Evolutionary conservation across 2,888 invertebrate genomes (phyloP), one percentile per base, ranked within the genome.

Genomic region (Teleogryllus oceanicus): DNA sequence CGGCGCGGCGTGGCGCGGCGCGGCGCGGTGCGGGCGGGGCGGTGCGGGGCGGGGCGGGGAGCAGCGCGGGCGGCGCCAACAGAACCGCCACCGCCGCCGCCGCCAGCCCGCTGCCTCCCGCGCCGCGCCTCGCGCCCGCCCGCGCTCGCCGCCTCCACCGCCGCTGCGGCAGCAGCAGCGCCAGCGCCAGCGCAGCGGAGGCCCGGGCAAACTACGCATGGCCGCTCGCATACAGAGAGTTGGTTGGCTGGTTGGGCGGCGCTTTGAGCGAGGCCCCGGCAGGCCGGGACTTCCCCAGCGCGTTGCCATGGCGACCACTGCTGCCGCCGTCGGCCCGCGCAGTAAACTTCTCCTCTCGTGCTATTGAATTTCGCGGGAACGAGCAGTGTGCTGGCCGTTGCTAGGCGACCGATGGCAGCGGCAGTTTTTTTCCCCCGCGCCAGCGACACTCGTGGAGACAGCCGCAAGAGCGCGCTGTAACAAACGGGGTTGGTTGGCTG

Each of bases 331-430:
- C 62, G 13, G 62, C 62, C 62, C 80, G 76, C 78, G 82, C 82
- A 82, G 80, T 82, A 80, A 82, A 82, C 80, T 82, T 82, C 79
- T 78, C 78, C 80, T 78, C 80, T 77, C 82, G 79, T 77, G 82
- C 82, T 82, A 82, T 82, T 82, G 82, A 82, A 82, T 82, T 82
- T 82, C 82, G 82, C 81, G 82, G 82, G 78, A 80, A 80, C 80
- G 77, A 80, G 82, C 81, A 62, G 77, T 37, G 80, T 78, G 76
- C 51, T 79, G 78, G 74, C 78, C 82, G 82, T 82, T 82, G 82
- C 82, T 81, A 81, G 80, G 82, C 51, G 74, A 80, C 80, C 49
- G 77, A 77, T 76, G 75, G 62, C 62, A 62, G 62, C 62, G 62
- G 16, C 62, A n/a, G 76, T 79, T 80, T 78, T 80, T 82, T 81